Base-by-base conservation (phyloP, 2,888 invertebrate species). In the Imbricaverruca yamaguchii region DNA sequence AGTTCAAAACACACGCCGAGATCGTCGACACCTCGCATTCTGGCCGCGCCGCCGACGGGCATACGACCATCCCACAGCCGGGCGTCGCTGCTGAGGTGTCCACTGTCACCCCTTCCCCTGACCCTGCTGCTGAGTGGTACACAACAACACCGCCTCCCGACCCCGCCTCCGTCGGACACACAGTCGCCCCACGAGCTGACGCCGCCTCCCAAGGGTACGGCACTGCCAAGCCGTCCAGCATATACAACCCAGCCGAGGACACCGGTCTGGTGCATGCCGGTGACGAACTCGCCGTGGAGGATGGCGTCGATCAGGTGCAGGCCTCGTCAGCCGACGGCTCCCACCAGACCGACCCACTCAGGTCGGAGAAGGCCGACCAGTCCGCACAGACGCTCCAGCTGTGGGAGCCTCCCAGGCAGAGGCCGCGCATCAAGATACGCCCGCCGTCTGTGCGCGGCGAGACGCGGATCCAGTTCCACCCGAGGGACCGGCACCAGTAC, bases 1-100 rank as follows among this genome's bases (percentile, higher is more conserved):
- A 55, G 74, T 74, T 55, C 55, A 15, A 74, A 39, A 74, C 74
- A 7, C 74, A 74, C 21, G 74, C 74, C 21, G 74, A 74, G 55
- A 21, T 74, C 21, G 55, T 11, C 21, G 1, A 21, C 4, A 55
- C 53, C 13, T 21, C 53, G 21, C 11, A 12, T 12, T 15, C 12
- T 15, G 69, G 53, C 13, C 6, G 11, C 69, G 11, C 69, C 8
- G 53, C 7, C 10, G 25, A 21, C 7, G 18, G 8, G 4, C 25
- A 15, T 12, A 39, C 39, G 39, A 39, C 39, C 39, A 39, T 39
- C 39, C 39, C 39, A 39, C 39, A 39, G 2, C 39, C 39, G 39
- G 39, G 39, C 39, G 39, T 4, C 39, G 2, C 39, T 39, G 39
- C 39, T 39, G 39, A 39, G 39, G 39, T 39, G 39, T 39, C 4